Evolutionary conservation across 92 coral and sea anemone genomes (phyloP), one percentile per base, ranked within the genome.

Genomic region (Virgularia gustaviana): DNA sequence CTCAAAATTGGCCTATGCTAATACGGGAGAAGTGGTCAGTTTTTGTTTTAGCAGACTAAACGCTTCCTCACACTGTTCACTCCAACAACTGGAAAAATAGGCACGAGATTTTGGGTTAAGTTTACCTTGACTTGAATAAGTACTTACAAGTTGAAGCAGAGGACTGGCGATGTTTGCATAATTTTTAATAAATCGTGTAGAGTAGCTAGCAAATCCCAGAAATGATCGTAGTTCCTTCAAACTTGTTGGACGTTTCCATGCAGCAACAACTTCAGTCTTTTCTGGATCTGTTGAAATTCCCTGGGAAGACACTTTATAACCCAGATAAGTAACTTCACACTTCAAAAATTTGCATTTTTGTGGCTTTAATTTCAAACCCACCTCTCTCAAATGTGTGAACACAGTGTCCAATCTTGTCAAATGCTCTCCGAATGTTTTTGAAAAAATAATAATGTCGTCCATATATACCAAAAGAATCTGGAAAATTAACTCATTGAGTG

Each of bases 251-350:
- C 28, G 64, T 61, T 76, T 77, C 85, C 89, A 85, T 31, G 63
- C 72, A 36, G 36, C 54, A 44, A 79, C 80, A 59, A 68, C 89
- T 19, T 12, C 53, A 0, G 61, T 85, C 70, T 80, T 85, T 22
- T 80, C 79, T n/a, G 89, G 74, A 57, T 85, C 80, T 49, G 83
- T 55, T 31, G 89, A 60, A 3, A 80, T 63, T 44, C 85, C 78
- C 44, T 70, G 57, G 43, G 85, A 47, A 9, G 82, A 73, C 20
- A 85, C 63, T 73, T 76, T 53, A 19, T 81, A 79, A 52, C 83
- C 86, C 47, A 81, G 71, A 45, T 81, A 81, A 12, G 83, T 70
- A 1, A 85, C 86, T 43, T 55, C 62, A 27, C 35, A 11, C 20
- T 24, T 43, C 10, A 81, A 72, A 49, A 85, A 85, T 13, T 70